Conservation (phyloP, 2,797 vertebrate genomes). For the Sebastes wilsoni region DNA sequence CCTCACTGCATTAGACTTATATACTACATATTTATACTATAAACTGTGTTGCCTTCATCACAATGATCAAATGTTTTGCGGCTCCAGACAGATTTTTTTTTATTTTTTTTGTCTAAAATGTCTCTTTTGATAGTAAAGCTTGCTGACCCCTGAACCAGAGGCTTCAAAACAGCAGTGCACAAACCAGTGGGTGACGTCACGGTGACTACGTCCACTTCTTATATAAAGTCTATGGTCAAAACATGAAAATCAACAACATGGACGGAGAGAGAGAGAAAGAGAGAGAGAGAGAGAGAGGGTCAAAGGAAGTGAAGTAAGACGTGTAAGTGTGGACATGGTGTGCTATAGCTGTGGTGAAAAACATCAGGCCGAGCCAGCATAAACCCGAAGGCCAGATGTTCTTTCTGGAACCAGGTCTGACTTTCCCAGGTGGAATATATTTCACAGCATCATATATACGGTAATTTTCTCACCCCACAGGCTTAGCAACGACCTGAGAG, state of each 20-base stretch:
- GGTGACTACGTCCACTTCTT: neutral
- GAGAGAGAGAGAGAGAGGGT: neutral
- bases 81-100: too few species aligned
- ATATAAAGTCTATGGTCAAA: neutral
- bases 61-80: too few species aligned
- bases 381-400: slow-evolving; percentile 54
- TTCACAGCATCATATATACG: slow-evolving; percentile 16
- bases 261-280: neutral
- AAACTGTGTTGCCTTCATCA: too few species aligned
- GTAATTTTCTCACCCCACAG: slow-evolving; percentile 4
- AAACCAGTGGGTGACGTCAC: neutral
- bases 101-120: too few species aligned
- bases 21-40: too few species aligned
- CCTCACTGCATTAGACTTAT: too few species aligned
- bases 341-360: slow-evolving; percentile 27
- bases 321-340: slow-evolving; percentile 21
- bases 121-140: fast-evolving
- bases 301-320: slow-evolving; percentile 21
- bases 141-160: too few species aligned
- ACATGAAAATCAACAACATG: neutral
- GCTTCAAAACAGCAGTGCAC: fast-evolving
- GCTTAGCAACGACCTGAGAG: slow-evolving; percentile 4
- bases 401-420: slow-evolving; percentile 17
- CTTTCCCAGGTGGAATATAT: slow-evolving; percentile 37
- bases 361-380: slow-evolving; percentile 43